A percentile compares a stretch with the other conserved stretches of the same genome.
Evolutionary conservation across 2,113 vertebrate genomes (phyloP).

Genomic region (Microtus pennsylvanicus): DNA sequence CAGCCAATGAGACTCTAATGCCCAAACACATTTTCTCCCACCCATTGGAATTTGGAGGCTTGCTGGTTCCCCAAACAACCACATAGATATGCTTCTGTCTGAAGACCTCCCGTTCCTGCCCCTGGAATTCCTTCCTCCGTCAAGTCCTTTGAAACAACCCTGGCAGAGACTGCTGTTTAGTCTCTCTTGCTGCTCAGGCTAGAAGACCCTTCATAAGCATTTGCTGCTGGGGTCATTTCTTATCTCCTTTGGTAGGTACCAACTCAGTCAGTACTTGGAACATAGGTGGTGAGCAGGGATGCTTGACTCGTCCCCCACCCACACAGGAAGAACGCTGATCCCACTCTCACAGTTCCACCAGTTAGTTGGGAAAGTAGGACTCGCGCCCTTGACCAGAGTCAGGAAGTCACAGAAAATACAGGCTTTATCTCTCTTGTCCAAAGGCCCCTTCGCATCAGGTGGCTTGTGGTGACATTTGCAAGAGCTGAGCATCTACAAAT

Average conservation of each 20-base stretch:
- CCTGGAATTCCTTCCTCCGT: not conserved
- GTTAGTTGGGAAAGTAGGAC: not conserved
- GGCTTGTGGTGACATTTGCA: not conserved
- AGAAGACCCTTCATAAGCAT: not conserved
- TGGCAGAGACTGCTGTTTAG: not conserved
- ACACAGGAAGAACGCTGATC: not conserved
- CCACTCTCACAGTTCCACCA: not conserved
- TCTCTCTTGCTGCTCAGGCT: not conserved
- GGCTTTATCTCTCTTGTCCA: not conserved
- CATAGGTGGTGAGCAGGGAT: not conserved
- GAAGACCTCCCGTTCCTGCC: not conserved
- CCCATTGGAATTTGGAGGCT: not conserved
- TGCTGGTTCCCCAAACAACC: not conserved
- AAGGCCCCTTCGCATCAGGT: not conserved
- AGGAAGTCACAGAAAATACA: not conserved
- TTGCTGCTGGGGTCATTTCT: not conserved
- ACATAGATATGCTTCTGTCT: not conserved
- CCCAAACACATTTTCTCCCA: fast-evolving
- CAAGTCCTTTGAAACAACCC: not conserved
- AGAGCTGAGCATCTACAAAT: conserved; percentile 1
- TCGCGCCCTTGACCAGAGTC: not conserved
- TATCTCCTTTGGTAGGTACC: not conserved
- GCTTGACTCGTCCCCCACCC: not conserved
- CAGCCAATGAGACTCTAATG: not conserved
- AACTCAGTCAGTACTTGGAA: not conserved